A percentile compares a stretch with the other conserved stretches of the same genome.
phyloP scores from a whole-genome alignment of 2,797 vertebrate genomes.

The Numenius phaeopus region DNA sequence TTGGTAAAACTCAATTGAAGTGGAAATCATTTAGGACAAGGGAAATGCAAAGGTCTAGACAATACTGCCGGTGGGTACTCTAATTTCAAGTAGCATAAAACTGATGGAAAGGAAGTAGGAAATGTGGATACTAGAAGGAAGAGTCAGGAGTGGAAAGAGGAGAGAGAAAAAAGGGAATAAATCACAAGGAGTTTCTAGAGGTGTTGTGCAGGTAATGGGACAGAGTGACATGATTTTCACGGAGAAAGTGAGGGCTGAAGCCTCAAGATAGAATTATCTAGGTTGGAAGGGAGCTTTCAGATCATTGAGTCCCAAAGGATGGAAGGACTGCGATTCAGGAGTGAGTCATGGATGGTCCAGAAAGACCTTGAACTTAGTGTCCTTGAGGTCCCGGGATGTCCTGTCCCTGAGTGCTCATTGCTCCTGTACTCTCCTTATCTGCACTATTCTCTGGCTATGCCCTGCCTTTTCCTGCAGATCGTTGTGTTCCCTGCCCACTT shows the following conservation, averaged over 20 bases:
- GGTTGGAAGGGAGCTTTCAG: not conserved
- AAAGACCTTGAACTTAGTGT: not conserved
- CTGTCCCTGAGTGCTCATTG: not conserved
- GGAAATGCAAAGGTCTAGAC: not conserved
- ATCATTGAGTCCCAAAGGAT: not conserved
- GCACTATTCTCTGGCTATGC: not conserved
- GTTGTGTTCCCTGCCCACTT: not conserved
- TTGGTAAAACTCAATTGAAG: not conserved
- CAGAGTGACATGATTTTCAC: not conserved
- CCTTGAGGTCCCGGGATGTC: not conserved
- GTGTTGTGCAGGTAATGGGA: not conserved
- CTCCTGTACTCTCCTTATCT: not conserved
- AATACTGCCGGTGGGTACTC: not conserved
- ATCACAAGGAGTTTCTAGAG: not conserved
- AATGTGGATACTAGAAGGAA: not conserved
- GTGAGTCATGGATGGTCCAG: not conserved
- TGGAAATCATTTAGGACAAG: not conserved
- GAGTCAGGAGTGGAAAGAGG: not conserved
- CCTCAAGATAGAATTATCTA: not conserved
- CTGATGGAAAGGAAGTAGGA: not conserved
- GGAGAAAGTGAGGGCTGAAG: not conserved
- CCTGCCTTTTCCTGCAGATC: not conserved
- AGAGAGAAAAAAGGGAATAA: not conserved
- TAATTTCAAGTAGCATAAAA: not conserved
- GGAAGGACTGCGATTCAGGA: not conserved